Conservation (phyloP, 2,797 vertebrate genomes). For the Phaenicophaeus curvirostris region DNA sequence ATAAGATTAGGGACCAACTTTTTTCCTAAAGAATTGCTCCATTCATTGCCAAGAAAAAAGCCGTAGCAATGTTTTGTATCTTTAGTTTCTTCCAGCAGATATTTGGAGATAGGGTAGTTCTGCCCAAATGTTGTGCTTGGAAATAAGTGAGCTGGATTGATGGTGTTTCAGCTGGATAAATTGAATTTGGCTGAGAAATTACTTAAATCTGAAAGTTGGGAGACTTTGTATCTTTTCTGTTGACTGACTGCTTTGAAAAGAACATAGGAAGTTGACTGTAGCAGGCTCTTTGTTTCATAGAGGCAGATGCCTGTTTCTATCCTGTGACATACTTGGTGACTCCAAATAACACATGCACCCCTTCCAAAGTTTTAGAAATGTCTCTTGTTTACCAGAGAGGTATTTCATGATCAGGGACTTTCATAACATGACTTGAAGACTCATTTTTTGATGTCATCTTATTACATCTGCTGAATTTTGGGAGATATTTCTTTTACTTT, state of each 20-base stretch:
- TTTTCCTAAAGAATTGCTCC: background rate
- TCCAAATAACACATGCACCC: background rate
- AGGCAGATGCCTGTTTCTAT: background rate
- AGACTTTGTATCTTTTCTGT: background rate
- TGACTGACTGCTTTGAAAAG: background rate
- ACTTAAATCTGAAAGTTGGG: background rate
- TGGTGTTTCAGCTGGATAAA: background rate
- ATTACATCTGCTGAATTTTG: background rate
- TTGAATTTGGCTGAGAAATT: background rate
- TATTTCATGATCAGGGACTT: background rate
- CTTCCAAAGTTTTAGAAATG: background rate
- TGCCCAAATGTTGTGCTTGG: background rate
- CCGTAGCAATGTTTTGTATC: background rate
- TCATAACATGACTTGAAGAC: background rate
- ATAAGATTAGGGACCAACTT: background rate
- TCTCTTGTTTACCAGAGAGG: background rate
- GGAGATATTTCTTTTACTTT: background rate
- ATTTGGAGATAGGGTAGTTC: background rate
- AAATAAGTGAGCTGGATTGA: background rate
- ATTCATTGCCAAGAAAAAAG: background rate
- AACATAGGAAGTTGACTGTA: background rate
- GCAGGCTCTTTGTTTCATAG: background rate
- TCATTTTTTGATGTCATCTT: background rate
- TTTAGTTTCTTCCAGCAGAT: background rate
- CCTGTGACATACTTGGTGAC: background rate